Percentiles rank a stretch among this genome's conserved stretches.
These are phyloP conservation scores for Saccostrea cuccullata DNA, from an alignment of 1,140 invertebrate genomes.

Conservation along the genomic window DNA sequence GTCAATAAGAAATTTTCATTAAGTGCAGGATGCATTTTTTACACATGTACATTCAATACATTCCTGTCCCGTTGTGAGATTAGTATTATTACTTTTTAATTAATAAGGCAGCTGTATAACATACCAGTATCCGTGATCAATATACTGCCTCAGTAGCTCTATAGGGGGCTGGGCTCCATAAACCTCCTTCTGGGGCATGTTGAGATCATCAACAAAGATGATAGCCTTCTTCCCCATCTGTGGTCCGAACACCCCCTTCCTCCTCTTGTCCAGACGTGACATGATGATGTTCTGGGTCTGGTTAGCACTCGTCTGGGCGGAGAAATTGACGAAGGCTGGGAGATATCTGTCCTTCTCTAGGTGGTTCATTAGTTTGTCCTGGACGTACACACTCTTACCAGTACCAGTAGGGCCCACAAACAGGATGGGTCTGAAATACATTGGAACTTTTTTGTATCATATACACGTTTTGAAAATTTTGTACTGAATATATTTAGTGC, in stretches of 20 bases:
- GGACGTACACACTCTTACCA: constrained; percentile 79
- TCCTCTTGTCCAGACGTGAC: constrained; percentile 77
- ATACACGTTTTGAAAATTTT: too few relatives aligned
- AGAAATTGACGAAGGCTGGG: constrained; percentile 79
- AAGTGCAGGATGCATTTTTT: too few relatives aligned
- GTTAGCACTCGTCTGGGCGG: constrained; percentile 79
- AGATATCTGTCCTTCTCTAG: constrained; percentile 76
- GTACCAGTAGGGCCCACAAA: constrained; percentile 80
- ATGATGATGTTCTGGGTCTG: constrained; percentile 83
- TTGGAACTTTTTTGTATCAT: too few relatives aligned
- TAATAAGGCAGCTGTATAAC: too few relatives aligned
- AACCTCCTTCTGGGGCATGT: constrained; percentile 79
- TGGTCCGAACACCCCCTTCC: constrained; percentile 79
- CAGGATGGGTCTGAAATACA: constrained; percentile 80
- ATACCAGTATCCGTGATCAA: constrained; percentile 77
- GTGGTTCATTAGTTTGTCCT: constrained; percentile 78
- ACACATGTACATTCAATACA: too few relatives aligned
- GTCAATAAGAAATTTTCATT: too few relatives aligned
- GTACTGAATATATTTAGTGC: too few relatives aligned
- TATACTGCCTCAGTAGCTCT: constrained; percentile 78
- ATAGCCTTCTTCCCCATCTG: constrained; percentile 78
- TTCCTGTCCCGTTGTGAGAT: too few relatives aligned
- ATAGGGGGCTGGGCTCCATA: constrained; percentile 79
- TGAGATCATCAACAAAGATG: constrained; percentile 79
- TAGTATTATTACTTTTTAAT: too few relatives aligned